phyloP scores from a whole-genome alignment of 2,797 vertebrate species.

The Cottoperca gobio region DNA sequence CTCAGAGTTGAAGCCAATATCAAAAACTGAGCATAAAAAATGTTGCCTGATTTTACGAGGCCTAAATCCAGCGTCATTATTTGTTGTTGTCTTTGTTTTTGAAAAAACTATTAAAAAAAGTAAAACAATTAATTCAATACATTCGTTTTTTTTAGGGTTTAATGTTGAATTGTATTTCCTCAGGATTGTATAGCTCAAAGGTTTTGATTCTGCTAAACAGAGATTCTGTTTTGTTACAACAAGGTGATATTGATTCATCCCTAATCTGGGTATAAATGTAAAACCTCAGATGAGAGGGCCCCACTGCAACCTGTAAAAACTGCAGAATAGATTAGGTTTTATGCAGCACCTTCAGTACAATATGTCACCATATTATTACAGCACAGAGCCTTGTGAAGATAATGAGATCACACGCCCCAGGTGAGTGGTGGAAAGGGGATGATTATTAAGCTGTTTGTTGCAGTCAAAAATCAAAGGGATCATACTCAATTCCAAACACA shows the following conservation, averaged over 20 bases:
- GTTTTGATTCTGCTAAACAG: background rate
- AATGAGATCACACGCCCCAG: conserved; percentile 31
- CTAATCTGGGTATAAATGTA: background rate
- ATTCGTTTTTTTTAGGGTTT: background rate
- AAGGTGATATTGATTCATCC: conserved; percentile 6
- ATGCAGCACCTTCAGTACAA: background rate
- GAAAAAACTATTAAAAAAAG: no score
- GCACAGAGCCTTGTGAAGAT: conserved; percentile 16
- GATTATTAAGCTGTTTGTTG: conserved; percentile 12
- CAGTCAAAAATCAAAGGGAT: conserved; percentile 17
- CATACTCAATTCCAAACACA: conserved; percentile 10
- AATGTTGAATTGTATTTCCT: background rate
- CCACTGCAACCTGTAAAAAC: background rate
- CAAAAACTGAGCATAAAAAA: background rate
- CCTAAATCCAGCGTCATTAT: background rate
- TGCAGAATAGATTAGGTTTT: conserved; percentile 9
- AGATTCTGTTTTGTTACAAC: background rate
- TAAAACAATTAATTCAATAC: background rate
- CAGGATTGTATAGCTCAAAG: background rate
- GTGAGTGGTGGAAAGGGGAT: conserved; percentile 10
- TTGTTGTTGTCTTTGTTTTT: no score
- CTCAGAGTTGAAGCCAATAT: background rate
- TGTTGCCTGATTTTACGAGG: background rate
- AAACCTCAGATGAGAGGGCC: background rate
- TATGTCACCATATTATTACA: conserved; percentile 17